Percentiles rank a stretch among this genome's conserved stretches.
Evolutionary conservation across 1,140 invertebrate species (phyloP).

Genomic region (Nylanderia fulva): DNA sequence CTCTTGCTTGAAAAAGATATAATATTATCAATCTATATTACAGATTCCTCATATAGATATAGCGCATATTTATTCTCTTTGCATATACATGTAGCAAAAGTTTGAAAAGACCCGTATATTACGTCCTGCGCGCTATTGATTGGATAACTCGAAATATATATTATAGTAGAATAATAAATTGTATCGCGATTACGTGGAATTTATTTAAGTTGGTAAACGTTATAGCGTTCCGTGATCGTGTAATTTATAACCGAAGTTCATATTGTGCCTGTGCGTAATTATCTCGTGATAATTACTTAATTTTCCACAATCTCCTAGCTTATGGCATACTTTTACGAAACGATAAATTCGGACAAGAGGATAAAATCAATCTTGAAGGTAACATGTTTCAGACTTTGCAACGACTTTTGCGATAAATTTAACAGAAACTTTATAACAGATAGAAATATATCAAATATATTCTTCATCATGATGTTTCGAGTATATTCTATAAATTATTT

Average conservation of each 20-base stretch:
- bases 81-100: neutral
- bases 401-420: constrained; percentile 56
- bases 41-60: neutral
- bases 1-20: neutral
- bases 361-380: constrained; percentile 49
- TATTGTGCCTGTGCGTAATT: constrained; percentile 56
- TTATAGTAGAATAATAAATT: constrained; percentile 36
- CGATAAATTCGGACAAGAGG: constrained; percentile 35
- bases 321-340: constrained; percentile 49
- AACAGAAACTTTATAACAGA: constrained; percentile 44
- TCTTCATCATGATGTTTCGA: constrained; percentile 29
- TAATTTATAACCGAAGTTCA: constrained; percentile 62
- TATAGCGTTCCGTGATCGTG: constrained; percentile 20
- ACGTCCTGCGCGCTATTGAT: constrained; percentile 7
- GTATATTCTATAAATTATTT: constrained; percentile 47
- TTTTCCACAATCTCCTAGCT: constrained; percentile 50
- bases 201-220: constrained; percentile 41
- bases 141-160: neutral
- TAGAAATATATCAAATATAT: constrained; percentile 4
- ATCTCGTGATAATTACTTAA: constrained; percentile 56
- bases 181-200: constrained; percentile 36
- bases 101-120: neutral
- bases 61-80: neutral
- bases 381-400: constrained; percentile 54
- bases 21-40: constrained; percentile 7